Percentiles rank a stretch among this genome's conserved stretches.
These are phyloP conservation scores for Halcyon badia DNA, from an alignment of 2,797 vertebrate genomes.

Conservation along the genomic window DNA sequence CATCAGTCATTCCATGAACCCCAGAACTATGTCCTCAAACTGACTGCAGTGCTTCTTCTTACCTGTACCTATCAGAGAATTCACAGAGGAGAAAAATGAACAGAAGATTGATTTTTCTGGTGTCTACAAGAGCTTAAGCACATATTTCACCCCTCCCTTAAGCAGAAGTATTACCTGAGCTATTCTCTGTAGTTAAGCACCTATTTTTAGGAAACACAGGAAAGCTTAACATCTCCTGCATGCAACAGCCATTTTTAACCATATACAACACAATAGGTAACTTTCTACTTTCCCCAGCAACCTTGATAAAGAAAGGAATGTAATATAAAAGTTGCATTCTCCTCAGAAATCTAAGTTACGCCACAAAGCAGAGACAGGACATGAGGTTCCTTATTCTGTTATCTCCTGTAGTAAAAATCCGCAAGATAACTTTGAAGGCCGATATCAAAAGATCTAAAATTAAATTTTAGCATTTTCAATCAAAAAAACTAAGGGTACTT, in stretches of 20 bases:
- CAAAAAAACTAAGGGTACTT: fast-evolving
- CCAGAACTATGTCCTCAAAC: neutral
- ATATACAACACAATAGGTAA: neutral
- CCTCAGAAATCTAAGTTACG: neutral
- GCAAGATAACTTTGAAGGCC: neutral
- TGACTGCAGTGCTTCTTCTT: neutral
- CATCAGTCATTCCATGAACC: neutral
- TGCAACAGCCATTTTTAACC: neutral
- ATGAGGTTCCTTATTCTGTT: neutral
- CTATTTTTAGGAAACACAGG: neutral
- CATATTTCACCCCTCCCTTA: neutral
- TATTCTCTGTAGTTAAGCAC: neutral
- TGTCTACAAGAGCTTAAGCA: neutral
- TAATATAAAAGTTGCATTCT: neutral
- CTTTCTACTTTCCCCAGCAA: neutral
- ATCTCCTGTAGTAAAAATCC: neutral
- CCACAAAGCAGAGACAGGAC: neutral
- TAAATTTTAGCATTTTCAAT: neutral
- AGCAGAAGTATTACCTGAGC: neutral
- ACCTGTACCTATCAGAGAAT: neutral
- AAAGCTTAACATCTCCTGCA: neutral
- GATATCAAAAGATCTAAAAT: neutral
- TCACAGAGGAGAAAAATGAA: neutral
- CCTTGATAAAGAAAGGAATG: neutral
- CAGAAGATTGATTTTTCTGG: neutral